Evolutionary conservation across 2,113 vertebrate genomes (phyloP).

Genomic region (Carlito syrichta): DNA sequence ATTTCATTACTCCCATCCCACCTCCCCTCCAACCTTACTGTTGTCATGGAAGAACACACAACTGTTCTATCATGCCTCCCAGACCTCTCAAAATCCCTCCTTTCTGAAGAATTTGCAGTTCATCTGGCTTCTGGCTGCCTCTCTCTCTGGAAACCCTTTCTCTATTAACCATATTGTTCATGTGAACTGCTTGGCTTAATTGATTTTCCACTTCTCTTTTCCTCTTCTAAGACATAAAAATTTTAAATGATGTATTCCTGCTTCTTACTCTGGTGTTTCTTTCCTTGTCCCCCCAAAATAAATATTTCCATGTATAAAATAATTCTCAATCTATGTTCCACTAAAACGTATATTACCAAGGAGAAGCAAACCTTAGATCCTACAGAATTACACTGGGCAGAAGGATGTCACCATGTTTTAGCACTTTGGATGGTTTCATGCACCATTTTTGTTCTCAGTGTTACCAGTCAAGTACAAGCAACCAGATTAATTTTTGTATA

Average conservation of each 20-base stretch:
- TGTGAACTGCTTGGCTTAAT: background rate
- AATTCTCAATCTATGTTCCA: background rate
- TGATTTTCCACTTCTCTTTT: slow-evolving; percentile 26
- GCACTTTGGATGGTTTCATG: background rate
- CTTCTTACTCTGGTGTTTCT: slow-evolving; percentile 50
- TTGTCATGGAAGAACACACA: background rate
- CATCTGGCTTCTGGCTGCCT: background rate
- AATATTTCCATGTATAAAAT: background rate
- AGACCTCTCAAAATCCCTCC: background rate
- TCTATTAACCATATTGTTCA: background rate
- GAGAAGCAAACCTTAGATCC: background rate
- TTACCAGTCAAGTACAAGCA: background rate
- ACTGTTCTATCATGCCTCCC: background rate
- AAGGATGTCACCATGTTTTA: background rate
- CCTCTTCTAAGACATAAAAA: slow-evolving; percentile 45
- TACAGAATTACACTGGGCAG: background rate
- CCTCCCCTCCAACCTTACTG: background rate
- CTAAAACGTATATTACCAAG: background rate
- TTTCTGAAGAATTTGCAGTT: slow-evolving; percentile 45
- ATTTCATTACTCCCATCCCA: background rate
- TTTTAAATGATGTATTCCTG: slow-evolving; percentile 21
- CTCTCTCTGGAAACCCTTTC: background rate
- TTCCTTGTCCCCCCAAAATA: background rate
- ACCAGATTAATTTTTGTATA: background rate
- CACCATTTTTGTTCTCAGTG: background rate